Percentiles rank a stretch among this genome's conserved stretches.
These are phyloP conservation scores for Orthosia gothica DNA, from an alignment of 2,888 invertebrate species.

Conservation along the genomic window DNA sequence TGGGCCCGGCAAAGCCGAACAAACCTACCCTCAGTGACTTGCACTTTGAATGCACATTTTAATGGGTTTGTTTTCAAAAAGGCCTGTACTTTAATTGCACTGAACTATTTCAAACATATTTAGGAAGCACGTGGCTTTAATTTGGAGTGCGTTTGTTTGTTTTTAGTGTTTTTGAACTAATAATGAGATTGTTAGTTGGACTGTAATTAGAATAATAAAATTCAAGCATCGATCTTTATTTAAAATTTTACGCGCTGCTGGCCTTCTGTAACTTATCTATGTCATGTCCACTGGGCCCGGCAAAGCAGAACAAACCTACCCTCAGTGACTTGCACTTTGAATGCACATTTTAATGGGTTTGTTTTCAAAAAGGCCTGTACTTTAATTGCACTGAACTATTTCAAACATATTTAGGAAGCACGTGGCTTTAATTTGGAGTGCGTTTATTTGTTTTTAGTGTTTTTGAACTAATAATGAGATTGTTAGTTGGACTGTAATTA, in stretches of 20 bases:
- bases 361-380: conserved; percentile 76
- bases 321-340: conserved; percentile 87
- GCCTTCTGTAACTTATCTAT: background rate
- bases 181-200: background rate
- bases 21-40: conserved; percentile 86
- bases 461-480: conserved; percentile 3
- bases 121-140: conserved; percentile 56
- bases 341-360: conserved; percentile 88
- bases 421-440: conserved; percentile 58
- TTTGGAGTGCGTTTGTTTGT: conserved; percentile 42
- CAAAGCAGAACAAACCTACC: conserved; percentile 80
- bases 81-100: conserved; percentile 77
- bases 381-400: conserved; percentile 79
- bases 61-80: conserved; percentile 82
- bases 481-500: background rate
- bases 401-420: conserved; percentile 60
- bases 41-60: conserved; percentile 88
- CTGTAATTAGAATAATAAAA: background rate
- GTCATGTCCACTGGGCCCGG: conserved; percentile 66
- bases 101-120: conserved; percentile 72
- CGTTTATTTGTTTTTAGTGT: conserved; percentile 14
- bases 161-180: conserved; percentile 2
- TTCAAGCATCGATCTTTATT: background rate
- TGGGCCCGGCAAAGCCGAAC: conserved; percentile 75
- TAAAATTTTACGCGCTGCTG: no score